Base-by-base conservation (phyloP, 2,888 invertebrate genomes). In the Desoria tigrina region DNA sequence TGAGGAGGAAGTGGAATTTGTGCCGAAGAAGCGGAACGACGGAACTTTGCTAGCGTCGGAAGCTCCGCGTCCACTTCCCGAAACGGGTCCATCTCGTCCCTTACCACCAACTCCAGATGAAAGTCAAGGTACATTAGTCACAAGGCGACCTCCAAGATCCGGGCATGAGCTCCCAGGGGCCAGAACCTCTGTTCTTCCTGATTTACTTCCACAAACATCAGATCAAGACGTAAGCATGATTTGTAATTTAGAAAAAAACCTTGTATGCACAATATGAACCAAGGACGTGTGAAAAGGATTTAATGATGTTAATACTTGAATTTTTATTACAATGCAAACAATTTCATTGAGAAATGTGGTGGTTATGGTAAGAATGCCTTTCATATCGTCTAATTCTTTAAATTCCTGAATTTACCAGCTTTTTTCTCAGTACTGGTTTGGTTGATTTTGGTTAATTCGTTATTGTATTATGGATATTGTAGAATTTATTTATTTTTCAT, bases 21-120 rank as follows among this genome's bases (percentile, higher is more conserved):
- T 62, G 76, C 79, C 66, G 76, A 79, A 70, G 77, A 79, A 68
- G 75, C 85, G 92, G 75, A 93, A 94, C 78, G 96, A 97, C 81
- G 97, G 96, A 71, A 96, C 97, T 1, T 84, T 97, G 63, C 85
- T 95, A 61, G 96, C 96, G 70, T 95, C 95, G 78, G 96, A 97
- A 83, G 95, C 96, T 63, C 94, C 96, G 24, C 92, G 95, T 81
- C 96, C 96, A 77, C 88, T 97, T 49, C 74, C 74, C 24, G 72
- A 64, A 88, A 89, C 62, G 90, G 77, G 93, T 76, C 94, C 94
- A 68, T 94, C 94, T 80, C 86, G 94, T 76, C 95, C 95, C 60
- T 84, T 95, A 78, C 95, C 95, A 63, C 95, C 95, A 58, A 95
- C 95, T 60, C 95, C 95, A 45, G 94, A 94, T 80, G 94, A 95